These are phyloP conservation scores for Dicrurus megarhynchus DNA, from an alignment of 2,113 vertebrate genomes.

Conservation along the genomic window DNA sequence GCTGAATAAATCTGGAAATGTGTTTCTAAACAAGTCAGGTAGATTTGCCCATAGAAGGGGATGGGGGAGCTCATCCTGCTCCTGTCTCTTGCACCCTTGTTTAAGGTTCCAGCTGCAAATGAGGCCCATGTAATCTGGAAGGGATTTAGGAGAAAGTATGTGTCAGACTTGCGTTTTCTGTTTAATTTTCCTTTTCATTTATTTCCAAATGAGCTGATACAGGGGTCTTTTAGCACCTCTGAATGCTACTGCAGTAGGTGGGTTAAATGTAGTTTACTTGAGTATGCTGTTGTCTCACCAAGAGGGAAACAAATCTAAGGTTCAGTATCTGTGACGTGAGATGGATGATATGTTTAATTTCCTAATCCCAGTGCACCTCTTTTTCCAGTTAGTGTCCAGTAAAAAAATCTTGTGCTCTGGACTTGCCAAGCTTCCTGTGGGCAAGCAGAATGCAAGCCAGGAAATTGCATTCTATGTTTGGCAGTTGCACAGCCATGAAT, in stretches of 20 bases:
- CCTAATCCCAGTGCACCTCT: background rate
- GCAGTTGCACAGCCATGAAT: background rate
- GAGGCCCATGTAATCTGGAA: background rate
- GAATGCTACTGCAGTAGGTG: background rate
- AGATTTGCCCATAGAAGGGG: background rate
- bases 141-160: background rate
- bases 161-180: background rate
- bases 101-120: background rate
- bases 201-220: background rate
- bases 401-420: background rate
- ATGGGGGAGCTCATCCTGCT: background rate
- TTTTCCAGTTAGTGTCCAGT: background rate
- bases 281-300: background rate
- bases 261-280: background rate
- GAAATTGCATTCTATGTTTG: background rate
- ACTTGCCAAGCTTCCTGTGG: background rate
- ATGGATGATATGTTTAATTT: background rate
- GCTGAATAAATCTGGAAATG: background rate
- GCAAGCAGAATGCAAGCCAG: background rate
- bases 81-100: background rate
- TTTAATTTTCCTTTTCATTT: background rate
- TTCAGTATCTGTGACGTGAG: background rate
- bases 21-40: background rate
- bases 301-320: background rate
- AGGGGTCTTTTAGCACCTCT: background rate